phyloP scores from a whole-genome alignment of 2,888 invertebrate genomes.

The Theodoxus fluviatilis region DNA sequence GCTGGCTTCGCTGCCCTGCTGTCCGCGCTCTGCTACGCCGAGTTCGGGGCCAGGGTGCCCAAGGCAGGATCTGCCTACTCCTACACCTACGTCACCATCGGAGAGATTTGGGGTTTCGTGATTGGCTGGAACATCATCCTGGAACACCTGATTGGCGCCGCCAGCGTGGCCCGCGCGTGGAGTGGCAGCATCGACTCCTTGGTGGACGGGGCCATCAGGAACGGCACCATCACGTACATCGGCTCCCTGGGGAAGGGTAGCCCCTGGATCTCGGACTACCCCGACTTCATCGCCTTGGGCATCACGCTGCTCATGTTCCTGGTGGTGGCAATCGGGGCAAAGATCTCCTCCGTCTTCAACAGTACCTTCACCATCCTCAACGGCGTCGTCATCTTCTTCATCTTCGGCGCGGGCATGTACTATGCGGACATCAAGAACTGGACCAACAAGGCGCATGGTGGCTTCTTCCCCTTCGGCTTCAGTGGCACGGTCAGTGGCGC shows the following conservation, averaged over 20 bases:
- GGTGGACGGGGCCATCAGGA: conserved; percentile 63
- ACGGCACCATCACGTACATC: conserved; percentile 58
- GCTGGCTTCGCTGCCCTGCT: conserved; percentile 61
- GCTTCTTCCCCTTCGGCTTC: conserved; percentile 65
- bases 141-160: conserved; percentile 65
- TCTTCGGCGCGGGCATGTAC: conserved; percentile 76
- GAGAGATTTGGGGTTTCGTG: conserved; percentile 85
- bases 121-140: conserved; percentile 87
- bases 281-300: conserved; percentile 65
- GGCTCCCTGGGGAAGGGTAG: conserved; percentile 44
- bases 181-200: conserved; percentile 66
- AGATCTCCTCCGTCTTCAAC: conserved; percentile 65
- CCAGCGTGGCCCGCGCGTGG: conserved; percentile 71
- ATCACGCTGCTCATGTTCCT: conserved; percentile 68
- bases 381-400: conserved; percentile 62
- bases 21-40: conserved; percentile 67
- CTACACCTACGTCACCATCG: conserved; percentile 90
- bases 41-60: conserved; percentile 62
- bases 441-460: conserved; percentile 69
- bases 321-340: conserved; percentile 62
- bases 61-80: conserved; percentile 81
- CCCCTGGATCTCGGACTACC: conserved; percentile 59
- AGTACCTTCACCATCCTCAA: conserved; percentile 64
- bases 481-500: conserved; percentile 64
- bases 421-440: conserved; percentile 84